A percentile compares a stretch with the other conserved stretches of the same genome.
Conservation (phyloP, 1,140 invertebrate species). For the Atta colombica region DNA sequence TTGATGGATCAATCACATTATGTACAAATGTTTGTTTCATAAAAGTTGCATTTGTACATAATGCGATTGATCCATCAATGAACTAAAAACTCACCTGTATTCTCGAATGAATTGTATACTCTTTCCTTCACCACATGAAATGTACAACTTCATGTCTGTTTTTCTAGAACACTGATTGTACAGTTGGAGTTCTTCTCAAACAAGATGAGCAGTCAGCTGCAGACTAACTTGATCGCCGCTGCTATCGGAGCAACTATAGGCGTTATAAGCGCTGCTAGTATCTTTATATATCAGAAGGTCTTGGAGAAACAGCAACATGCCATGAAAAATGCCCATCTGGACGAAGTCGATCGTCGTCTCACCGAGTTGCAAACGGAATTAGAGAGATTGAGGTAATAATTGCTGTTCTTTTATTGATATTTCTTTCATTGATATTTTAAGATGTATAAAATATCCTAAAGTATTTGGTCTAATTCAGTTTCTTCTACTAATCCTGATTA, state of each 20-base stretch:
- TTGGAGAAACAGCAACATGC: conserved; percentile 87
- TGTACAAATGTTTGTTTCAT: too few species aligned
- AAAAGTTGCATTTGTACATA: too few species aligned
- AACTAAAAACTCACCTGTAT: not conserved
- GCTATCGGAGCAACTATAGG: conserved; percentile 88
- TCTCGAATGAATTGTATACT: not conserved
- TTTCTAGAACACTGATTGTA: conserved; percentile 1
- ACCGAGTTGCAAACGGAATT: conserved; percentile 81
- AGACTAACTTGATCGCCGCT: conserved; percentile 79
- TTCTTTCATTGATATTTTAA: not conserved
- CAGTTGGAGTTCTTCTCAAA: too few species aligned
- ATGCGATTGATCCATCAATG: too few species aligned
- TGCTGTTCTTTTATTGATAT: not conserved
- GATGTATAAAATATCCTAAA: conserved; percentile 21
- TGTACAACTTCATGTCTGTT: not conserved
- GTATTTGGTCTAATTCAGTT: conserved; percentile 26
- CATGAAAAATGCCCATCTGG: conserved; percentile 83
- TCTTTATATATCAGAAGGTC: conserved; percentile 89
- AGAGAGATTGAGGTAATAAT: conserved; percentile 77
- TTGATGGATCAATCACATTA: too few species aligned
- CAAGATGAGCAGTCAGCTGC: conserved; percentile 80
- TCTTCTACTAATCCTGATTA: not conserved
- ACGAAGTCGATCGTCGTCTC: conserved; percentile 80
- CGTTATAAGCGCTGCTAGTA: conserved; percentile 88
- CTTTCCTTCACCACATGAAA: not conserved